Evolutionary conservation across 1,140 invertebrate genomes (phyloP).

Genomic region (Sipha flava): DNA sequence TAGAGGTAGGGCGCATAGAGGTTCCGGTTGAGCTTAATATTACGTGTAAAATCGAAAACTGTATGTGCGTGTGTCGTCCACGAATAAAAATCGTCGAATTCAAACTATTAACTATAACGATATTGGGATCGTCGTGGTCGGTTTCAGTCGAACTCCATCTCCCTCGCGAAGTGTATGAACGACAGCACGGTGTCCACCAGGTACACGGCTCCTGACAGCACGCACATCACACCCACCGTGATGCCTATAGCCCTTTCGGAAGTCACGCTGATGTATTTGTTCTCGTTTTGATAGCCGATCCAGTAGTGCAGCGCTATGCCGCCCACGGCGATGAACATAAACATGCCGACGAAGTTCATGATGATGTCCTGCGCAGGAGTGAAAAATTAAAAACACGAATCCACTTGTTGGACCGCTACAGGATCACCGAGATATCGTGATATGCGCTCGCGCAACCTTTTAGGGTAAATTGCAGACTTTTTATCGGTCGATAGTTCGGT

Average conservation of each 20-base stretch:
- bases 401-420: too few relatives aligned
- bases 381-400: too few relatives aligned
- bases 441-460: too few relatives aligned
- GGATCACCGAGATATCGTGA: too few relatives aligned
- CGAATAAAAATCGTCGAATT: background rate
- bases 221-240: constrained; percentile 65
- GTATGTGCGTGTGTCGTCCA: too few relatives aligned
- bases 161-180: constrained; percentile 62
- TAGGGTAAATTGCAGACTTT: too few relatives aligned
- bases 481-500: too few relatives aligned
- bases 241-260: constrained; percentile 67
- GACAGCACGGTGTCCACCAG: constrained; percentile 66
- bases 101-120: background rate
- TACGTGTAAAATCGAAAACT: too few relatives aligned
- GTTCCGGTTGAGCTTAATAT: too few relatives aligned
- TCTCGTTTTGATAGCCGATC: constrained; percentile 68
- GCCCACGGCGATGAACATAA: constrained; percentile 72
- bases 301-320: constrained; percentile 78
- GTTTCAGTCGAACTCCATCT: constrained; percentile 44
- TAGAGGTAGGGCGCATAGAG: too few relatives aligned
- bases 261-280: constrained; percentile 57
- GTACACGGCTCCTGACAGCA: constrained; percentile 66
- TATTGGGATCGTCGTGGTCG: background rate
- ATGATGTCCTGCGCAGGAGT: constrained; percentile 59
- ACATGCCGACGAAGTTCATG: constrained; percentile 75